Evolutionary conservation across 2,113 vertebrate genomes (phyloP).

Genomic region (Anguilla rostrata): DNA sequence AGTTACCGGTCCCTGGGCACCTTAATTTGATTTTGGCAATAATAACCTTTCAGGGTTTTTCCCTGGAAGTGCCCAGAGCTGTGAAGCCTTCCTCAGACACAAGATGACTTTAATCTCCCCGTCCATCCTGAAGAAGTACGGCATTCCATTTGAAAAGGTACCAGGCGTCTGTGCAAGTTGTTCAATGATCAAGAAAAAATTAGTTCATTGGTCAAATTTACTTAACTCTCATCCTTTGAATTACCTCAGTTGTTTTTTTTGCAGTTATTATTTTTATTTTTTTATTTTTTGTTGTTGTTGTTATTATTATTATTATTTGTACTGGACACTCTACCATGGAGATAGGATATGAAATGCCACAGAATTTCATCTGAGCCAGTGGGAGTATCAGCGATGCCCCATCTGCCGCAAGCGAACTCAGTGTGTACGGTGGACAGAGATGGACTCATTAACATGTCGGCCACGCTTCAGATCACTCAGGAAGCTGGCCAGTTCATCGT

Average conservation of each 20-base stretch:
- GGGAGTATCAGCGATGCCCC: not conserved
- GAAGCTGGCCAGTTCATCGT: slow-evolving; percentile 25
- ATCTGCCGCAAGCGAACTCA: not conserved
- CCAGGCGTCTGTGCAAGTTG: not conserved
- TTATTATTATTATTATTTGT: not conserved
- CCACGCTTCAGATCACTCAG: slow-evolving; percentile 19
- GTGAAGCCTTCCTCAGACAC: slow-evolving; percentile 94
- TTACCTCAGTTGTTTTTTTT: not conserved
- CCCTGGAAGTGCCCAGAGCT: slow-evolving; percentile 92
- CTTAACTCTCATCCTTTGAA: not conserved
- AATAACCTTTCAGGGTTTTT: slow-evolving; percentile 83
- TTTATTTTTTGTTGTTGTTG: too few relatives aligned
- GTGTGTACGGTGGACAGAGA: not conserved
- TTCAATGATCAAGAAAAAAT: not conserved
- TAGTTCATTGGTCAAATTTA: not conserved
- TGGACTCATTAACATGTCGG: not conserved
- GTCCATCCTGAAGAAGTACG: slow-evolving; percentile 92
- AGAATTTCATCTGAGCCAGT: not conserved
- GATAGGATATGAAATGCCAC: not conserved
- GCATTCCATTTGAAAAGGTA: slow-evolving; percentile 96
- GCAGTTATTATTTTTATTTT: too few relatives aligned
- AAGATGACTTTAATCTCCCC: slow-evolving; percentile 99
- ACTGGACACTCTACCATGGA: not conserved
- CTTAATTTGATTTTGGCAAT: not conserved
- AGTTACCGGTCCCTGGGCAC: too few relatives aligned